These are phyloP conservation scores for Ambastaia sidthimunki DNA, from an alignment of 2,797 vertebrate species.

Conservation along the genomic window DNA sequence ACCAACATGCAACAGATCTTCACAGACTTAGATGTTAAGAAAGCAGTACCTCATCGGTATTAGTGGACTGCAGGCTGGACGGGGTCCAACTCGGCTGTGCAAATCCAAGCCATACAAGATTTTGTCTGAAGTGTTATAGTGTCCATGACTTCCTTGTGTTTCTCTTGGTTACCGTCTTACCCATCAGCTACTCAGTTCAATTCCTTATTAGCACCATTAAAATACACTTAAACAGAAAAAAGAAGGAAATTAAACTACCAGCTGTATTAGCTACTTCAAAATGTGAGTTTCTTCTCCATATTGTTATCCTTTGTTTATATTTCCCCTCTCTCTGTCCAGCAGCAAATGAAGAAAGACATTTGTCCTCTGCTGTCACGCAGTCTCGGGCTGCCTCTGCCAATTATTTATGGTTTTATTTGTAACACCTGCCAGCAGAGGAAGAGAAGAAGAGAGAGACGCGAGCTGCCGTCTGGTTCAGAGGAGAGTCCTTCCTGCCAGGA, in stretches of 20 bases:
- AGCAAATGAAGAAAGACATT: conserved; percentile 70
- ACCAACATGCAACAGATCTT: conserved; percentile 5
- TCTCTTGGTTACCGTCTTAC: conserved; percentile 67
- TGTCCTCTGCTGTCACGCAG: conserved; percentile 60
- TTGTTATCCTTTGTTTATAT: conserved; percentile 36
- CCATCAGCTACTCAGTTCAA: conserved; percentile 37
- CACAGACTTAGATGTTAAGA: conserved; percentile 21
- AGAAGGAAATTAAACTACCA: conserved; percentile 59
- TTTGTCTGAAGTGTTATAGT: conserved; percentile 67
- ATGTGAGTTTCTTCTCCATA: conserved; percentile 73
- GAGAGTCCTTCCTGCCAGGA: conserved; percentile 57
- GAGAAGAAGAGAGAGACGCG: conserved; percentile 52
- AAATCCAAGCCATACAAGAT: conserved; percentile 74
- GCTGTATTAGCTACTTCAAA: conserved; percentile 69
- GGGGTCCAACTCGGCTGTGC: conserved; percentile 69
- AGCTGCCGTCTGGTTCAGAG: conserved; percentile 57
- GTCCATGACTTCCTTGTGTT: conserved; percentile 82
- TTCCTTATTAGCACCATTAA: conserved; percentile 50
- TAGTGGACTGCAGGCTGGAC: conserved; percentile 71
- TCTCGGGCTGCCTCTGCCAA: conserved; percentile 68
- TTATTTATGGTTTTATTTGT: conserved; percentile 78
- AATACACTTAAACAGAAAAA: conserved; percentile 58
- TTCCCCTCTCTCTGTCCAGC: conserved; percentile 47
- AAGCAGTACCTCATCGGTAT: conserved; percentile 74
- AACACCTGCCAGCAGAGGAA: conserved; percentile 74